A percentile compares a stretch with the other conserved stretches of the same genome.
Evolutionary conservation across 2,797 vertebrate species (phyloP).

Genomic region (Furcifer pardalis): DNA sequence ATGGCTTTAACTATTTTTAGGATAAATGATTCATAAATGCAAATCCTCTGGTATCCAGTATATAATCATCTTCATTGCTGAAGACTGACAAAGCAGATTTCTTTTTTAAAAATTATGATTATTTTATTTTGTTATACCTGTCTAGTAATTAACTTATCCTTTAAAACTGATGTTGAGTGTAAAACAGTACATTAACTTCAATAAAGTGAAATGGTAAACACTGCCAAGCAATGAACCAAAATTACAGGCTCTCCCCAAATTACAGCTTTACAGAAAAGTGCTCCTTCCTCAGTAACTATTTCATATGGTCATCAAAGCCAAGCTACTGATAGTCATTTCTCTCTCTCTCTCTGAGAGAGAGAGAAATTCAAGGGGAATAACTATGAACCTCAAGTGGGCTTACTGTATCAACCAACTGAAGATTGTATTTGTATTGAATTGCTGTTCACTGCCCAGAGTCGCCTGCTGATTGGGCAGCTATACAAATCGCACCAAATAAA

Average conservation of each 20-base stretch:
- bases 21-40: neutral
- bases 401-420: constrained; percentile 89
- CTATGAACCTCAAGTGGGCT: constrained; percentile 88
- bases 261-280: constrained; percentile 20
- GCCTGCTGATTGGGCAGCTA: too few relatives aligned
- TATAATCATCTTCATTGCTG: neutral
- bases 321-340: constrained; percentile 39
- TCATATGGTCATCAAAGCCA: constrained; percentile 14
- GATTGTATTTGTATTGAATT: too few relatives aligned
- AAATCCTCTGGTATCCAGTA: neutral
- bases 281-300: constrained; percentile 8
- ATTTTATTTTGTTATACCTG: constrained; percentile 18
- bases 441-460: too few relatives aligned
- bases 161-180: constrained; percentile 37
- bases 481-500: too few relatives aligned
- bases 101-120: neutral
- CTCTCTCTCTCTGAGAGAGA: constrained; percentile 13
- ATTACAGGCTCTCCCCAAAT: neutral
- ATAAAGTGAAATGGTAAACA: constrained; percentile 21
- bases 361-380: constrained; percentile 79
- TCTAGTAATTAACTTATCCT: constrained; percentile 19
- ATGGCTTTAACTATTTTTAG: neutral
- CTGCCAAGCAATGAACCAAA: constrained; percentile 20
- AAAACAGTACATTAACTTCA: constrained; percentile 33
- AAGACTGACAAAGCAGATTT: neutral